These are phyloP conservation scores for Synaphobranchus kaupii DNA, from an alignment of 2,797 vertebrate species.

Conservation along the genomic window DNA sequence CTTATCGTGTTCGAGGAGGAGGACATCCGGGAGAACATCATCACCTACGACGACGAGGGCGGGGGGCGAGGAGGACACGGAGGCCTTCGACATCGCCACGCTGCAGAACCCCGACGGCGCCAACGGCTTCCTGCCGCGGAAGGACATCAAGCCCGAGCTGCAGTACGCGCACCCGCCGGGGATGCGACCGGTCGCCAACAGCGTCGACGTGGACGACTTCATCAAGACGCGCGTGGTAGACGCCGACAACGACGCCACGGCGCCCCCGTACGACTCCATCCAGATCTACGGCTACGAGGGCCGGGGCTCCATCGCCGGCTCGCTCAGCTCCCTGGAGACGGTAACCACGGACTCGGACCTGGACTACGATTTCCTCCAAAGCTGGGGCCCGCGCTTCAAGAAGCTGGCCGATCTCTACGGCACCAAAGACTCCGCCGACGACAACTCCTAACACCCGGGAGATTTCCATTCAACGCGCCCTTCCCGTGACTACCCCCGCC, in stretches of 20 bases:
- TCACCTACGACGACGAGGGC: conserved; percentile 96
- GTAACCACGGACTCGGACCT: conserved; percentile 97
- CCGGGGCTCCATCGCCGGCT: conserved; percentile 91
- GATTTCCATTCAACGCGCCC: background rate
- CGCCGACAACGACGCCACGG: conserved; percentile 91
- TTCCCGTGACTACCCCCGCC: background rate
- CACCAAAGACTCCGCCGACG: conserved; percentile 94
- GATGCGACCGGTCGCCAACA: conserved; percentile 80
- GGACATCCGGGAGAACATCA: conserved; percentile 96
- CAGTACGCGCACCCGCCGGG: conserved; percentile 86
- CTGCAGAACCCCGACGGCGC: conserved; percentile 95
- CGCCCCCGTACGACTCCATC: conserved; percentile 97
- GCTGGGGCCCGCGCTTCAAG: conserved; percentile 97
- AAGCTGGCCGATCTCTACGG: conserved; percentile 98
- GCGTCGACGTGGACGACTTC: conserved; percentile 95
- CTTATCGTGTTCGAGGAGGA: conserved; percentile 96
- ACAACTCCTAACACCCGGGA: conserved; percentile 88
- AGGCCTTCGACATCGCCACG: conserved; percentile 96
- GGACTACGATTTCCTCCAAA: conserved; percentile 99
- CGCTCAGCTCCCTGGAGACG: conserved; percentile 94
- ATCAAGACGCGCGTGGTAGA: conserved; percentile 93
- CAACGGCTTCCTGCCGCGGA: conserved; percentile 92
- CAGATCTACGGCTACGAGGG: conserved; percentile 99
- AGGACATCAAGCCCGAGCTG: conserved; percentile 96
- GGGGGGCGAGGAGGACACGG: conserved; percentile 97